A percentile compares a stretch with the other conserved stretches of the same genome.
phyloP scores from a whole-genome alignment of 2,113 vertebrate genomes.

The Cavia aperea region DNA sequence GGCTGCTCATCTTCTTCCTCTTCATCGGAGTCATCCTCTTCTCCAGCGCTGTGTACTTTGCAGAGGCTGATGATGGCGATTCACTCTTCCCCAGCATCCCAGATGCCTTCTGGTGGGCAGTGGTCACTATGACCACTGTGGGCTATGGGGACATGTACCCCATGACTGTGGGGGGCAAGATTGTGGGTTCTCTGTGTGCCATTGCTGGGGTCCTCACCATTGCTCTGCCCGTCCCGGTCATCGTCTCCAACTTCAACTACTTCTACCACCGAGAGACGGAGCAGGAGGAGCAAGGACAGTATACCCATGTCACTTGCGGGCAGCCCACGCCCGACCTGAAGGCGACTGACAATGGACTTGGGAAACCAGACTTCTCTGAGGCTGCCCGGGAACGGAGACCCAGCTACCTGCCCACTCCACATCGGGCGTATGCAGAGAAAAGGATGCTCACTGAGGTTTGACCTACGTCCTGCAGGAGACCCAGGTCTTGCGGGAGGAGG shows the following conservation, averaged over 20 bases:
- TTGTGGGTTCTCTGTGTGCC: constrained; percentile 93
- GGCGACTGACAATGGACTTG: constrained; percentile 82
- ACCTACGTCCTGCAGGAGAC: constrained; percentile 55
- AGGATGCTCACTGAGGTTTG: constrained; percentile 92
- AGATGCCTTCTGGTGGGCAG: constrained; percentile 97
- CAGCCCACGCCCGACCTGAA: constrained; percentile 85
- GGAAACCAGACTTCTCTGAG: constrained; percentile 85
- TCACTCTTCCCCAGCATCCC: constrained; percentile 93
- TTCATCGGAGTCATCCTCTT: constrained; percentile 95
- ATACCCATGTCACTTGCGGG: constrained; percentile 92
- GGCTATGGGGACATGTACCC: constrained; percentile 97
- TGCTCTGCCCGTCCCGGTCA: constrained; percentile 91
- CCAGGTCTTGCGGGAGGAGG: constrained; percentile 3
- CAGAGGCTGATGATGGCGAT: constrained; percentile 89
- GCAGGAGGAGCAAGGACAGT: constrained; percentile 91
- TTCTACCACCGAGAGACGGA: constrained; percentile 97
- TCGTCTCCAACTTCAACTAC: constrained; percentile 98
- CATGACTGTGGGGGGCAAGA: constrained; percentile 94
- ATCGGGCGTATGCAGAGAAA: constrained; percentile 79
- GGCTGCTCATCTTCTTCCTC: constrained; percentile 94
- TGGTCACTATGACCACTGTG: constrained; percentile 96
- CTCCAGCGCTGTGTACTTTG: constrained; percentile 97
- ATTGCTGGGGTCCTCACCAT: constrained; percentile 94
- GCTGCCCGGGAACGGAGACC: constrained; percentile 82
- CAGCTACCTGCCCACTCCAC: constrained; percentile 84